Evolutionary conservation across 2,888 invertebrate species (phyloP).

Genomic region (Scelioninae gen. 1): DNA sequence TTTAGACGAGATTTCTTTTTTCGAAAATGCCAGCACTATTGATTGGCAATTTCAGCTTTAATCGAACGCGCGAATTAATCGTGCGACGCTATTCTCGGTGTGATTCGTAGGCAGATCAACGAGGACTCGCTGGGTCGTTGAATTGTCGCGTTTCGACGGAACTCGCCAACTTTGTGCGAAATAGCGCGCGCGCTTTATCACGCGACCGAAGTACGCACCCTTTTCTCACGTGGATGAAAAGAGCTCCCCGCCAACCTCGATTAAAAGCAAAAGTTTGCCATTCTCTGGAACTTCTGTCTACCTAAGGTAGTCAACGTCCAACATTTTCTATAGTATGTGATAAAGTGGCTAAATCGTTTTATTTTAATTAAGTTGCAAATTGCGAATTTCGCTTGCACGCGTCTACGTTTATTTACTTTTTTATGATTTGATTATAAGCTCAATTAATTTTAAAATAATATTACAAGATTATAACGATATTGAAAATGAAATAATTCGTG

Average conservation of each 20-base stretch:
- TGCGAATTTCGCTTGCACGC: constrained; percentile 5
- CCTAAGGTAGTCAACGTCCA: constrained; percentile 34
- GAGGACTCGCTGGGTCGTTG: constrained; percentile 18
- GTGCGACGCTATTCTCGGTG: constrained; percentile 9
- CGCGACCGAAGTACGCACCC: constrained; percentile 59
- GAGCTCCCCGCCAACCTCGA: constrained; percentile 26
- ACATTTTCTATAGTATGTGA: constrained; percentile 25
- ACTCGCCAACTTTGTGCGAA: constrained; percentile 45
- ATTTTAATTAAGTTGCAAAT: constrained; percentile 39
- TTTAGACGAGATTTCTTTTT: constrained; percentile 5
- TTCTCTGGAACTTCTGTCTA: constrained; percentile 44
- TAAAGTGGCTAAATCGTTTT: constrained; percentile 49
- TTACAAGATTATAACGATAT: too few species aligned
- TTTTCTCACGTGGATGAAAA: constrained; percentile 57
- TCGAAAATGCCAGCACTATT: constrained; percentile 17
- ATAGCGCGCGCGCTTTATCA: constrained; percentile 42
- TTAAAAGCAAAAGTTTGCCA: constrained; percentile 65
- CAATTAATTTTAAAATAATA: neutral
- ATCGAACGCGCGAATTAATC: constrained; percentile 50
- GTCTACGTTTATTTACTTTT: constrained; percentile 12
- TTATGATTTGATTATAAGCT: neutral
- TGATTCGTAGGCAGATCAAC: constrained; percentile 24
- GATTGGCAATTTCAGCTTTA: constrained; percentile 32
- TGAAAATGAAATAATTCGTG: too few species aligned
- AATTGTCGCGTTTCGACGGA: constrained; percentile 53